These are phyloP conservation scores for Gryllus longicercus DNA, from an alignment of 2,888 invertebrate genomes.

Conservation along the genomic window DNA sequence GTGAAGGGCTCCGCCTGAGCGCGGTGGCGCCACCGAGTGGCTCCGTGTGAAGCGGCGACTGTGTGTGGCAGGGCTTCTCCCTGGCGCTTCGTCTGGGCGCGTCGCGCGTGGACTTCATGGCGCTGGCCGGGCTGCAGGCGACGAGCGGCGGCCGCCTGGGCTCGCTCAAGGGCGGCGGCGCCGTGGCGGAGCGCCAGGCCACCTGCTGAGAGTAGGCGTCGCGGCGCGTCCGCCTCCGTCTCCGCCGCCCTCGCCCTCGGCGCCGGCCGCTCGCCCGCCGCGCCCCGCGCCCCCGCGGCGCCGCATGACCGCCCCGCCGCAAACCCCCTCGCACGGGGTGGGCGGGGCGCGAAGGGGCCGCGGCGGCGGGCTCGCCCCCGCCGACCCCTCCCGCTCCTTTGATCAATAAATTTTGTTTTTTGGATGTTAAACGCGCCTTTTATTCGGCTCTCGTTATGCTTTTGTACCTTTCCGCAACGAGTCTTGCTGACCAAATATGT, in stretches of 20 bases:
- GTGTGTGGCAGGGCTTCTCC: neutral
- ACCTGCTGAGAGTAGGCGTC: neutral
- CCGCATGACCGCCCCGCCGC: neutral
- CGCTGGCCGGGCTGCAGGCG: conserved; percentile 1
- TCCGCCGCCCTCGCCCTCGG: neutral
- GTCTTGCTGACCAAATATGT: no score
- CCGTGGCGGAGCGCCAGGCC: neutral
- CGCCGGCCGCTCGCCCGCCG: neutral
- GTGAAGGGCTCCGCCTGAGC: no score
- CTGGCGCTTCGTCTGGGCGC: neutral
- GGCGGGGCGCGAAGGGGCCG: neutral
- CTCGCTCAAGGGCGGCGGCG: conserved; percentile 5
- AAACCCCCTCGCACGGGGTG: neutral
- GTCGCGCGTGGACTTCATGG: neutral
- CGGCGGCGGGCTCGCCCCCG: neutral
- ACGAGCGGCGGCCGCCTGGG: neutral
- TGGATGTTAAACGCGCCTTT: no score
- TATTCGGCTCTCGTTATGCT: no score
- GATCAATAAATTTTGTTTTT: no score
- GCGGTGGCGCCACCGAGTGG: no score
- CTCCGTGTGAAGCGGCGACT: neutral
- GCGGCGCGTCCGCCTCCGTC: neutral
- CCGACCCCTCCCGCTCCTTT: neutral
- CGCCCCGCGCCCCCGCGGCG: neutral
- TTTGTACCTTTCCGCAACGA: no score